phyloP scores from a whole-genome alignment of 2,888 invertebrate species.

The Lithophane ornitopus region DNA sequence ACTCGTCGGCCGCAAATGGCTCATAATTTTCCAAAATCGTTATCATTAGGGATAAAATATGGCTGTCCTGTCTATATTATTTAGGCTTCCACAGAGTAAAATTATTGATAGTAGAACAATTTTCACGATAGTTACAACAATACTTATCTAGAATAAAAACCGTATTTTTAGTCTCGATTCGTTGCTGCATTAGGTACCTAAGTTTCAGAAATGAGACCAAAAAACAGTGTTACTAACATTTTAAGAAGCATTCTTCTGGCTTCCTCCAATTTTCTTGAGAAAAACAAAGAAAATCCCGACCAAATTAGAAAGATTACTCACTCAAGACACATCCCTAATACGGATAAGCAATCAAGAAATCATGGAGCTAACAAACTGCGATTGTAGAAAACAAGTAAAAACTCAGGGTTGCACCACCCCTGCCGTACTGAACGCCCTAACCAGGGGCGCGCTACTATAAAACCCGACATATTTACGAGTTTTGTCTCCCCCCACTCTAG shows the following conservation, averaged over 20 bases:
- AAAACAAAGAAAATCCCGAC: slow-evolving; percentile 19
- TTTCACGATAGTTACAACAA: background rate
- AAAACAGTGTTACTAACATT: background rate
- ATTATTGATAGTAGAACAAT: background rate
- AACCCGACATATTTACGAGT: slow-evolving; percentile 89
- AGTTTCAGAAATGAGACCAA: no score
- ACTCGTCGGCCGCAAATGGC: slow-evolving; percentile 1
- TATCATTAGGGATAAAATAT: slow-evolving; percentile 17
- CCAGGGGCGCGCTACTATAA: slow-evolving; percentile 83
- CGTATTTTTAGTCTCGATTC: background rate
- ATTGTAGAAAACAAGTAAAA: slow-evolving; percentile 71
- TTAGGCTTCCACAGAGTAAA: background rate
- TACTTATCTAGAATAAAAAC: background rate
- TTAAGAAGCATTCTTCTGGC: background rate
- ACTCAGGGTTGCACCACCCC: slow-evolving; percentile 73
- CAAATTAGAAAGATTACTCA: slow-evolving; percentile 45
- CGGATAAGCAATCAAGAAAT: slow-evolving; percentile 84
- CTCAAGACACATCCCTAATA: slow-evolving; percentile 58
- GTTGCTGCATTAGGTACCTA: background rate
- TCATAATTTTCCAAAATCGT: slow-evolving; percentile 2
- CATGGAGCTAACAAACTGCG: slow-evolving; percentile 76
- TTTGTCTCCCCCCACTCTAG: slow-evolving; percentile 75
- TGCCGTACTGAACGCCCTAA: slow-evolving; percentile 59
- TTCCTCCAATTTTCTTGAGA: background rate
- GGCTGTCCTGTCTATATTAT: background rate